Conservation (phyloP, 23 tunicate genomes). For the Aplidium turbinatum region DNA sequence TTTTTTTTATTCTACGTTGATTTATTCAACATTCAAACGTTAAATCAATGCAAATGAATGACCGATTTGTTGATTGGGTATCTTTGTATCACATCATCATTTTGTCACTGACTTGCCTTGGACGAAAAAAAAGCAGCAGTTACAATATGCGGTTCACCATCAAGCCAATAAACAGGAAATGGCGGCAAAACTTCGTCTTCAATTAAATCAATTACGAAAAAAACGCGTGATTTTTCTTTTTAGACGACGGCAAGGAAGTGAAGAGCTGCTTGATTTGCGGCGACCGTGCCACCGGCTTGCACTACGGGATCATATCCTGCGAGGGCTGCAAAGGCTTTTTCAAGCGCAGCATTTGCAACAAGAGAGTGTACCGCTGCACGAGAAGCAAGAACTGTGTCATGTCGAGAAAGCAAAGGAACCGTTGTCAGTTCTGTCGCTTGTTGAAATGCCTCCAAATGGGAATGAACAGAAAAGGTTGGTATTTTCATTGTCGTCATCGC, state of each 20-base stretch:
- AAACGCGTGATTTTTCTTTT: not conserved
- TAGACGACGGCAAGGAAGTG: conserved; percentile 83
- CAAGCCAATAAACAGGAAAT: too few relatives aligned
- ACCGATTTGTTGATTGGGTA: too few relatives aligned
- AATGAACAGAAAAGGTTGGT: conserved; percentile 92
- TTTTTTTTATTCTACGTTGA: too few relatives aligned
- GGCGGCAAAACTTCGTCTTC: too few relatives aligned
- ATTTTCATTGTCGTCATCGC: too few relatives aligned
- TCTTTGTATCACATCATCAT: too few relatives aligned
- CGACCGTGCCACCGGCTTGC: conserved; percentile 92
- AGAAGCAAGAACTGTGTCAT: conserved; percentile 85
- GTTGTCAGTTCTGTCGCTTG: conserved; percentile 92
- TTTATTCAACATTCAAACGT: too few relatives aligned
- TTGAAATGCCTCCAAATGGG: conserved; percentile 93
- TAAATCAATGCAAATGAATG: too few relatives aligned
- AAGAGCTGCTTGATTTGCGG: conserved; percentile 90
- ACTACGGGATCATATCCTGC: conserved; percentile 95
- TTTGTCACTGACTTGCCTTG: too few relatives aligned
- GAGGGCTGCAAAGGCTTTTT: conserved; percentile 99
- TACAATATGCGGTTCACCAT: too few relatives aligned
- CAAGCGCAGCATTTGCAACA: conserved; percentile 90
- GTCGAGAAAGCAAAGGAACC: conserved; percentile 93
- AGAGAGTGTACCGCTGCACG: conserved; percentile 88
- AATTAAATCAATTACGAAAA: conserved; percentile 1
- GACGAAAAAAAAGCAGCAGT: too few relatives aligned